Evolutionary conservation across 2,113 vertebrate species (phyloP).

Genomic region (Thinocorus orbignyianus): DNA sequence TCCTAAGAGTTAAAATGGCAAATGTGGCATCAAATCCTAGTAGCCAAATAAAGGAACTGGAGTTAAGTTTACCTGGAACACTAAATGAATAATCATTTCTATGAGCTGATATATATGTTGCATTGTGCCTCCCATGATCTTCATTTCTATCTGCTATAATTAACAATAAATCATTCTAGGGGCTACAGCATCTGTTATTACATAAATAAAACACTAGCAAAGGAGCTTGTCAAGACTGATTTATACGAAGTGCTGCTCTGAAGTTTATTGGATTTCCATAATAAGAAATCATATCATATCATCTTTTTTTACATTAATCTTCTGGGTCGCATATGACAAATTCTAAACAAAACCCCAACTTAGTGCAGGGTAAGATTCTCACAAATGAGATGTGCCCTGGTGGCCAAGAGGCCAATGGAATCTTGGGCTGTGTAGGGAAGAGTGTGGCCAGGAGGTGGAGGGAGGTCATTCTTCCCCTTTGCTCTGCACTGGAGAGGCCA

Average conservation of each 20-base stretch:
- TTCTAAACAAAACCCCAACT: constrained; percentile 29
- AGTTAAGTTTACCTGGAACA: background rate
- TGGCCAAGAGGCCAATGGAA: too few species aligned
- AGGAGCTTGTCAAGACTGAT: constrained; percentile 64
- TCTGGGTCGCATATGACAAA: background rate
- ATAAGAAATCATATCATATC: constrained; percentile 63
- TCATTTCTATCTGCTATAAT: constrained; percentile 53
- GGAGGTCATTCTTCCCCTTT: too few species aligned
- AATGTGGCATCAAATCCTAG: background rate
- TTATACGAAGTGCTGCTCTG: constrained; percentile 59
- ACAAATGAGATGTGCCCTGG: background rate
- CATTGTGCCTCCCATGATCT: background rate
- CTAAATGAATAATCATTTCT: background rate
- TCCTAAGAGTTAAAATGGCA: background rate
- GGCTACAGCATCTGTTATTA: constrained; percentile 50
- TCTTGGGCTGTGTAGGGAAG: too few species aligned
- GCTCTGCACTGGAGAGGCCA: too few species aligned
- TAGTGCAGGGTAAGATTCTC: background rate
- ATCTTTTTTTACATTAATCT: constrained; percentile 44
- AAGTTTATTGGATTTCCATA: constrained; percentile 73
- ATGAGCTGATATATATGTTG: background rate
- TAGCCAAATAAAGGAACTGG: background rate
- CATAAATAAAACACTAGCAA: constrained; percentile 71
- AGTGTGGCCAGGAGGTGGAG: too few species aligned
- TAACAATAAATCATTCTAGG: constrained; percentile 60